A percentile compares a stretch with the other conserved stretches of the same genome.
Conservation (phyloP, 2,888 invertebrate species). For the Punctoribates punctum region DNA sequence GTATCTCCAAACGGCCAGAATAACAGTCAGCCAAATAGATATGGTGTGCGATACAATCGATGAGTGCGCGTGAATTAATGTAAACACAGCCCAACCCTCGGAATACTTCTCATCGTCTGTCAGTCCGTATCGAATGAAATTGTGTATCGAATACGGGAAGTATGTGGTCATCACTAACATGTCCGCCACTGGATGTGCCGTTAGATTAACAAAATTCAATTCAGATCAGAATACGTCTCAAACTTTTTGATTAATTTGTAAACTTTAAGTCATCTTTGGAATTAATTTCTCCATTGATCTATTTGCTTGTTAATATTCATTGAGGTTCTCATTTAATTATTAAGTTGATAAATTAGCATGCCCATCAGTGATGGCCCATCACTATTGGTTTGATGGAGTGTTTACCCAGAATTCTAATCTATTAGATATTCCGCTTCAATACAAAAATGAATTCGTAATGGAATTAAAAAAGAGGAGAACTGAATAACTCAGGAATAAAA, state of each 20-base stretch:
- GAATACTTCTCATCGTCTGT: conserved; percentile 53
- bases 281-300: not conserved
- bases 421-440: no score
- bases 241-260: not conserved
- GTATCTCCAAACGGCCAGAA: conserved; percentile 80
- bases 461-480: no score
- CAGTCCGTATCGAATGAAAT: conserved; percentile 59
- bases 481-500: no score
- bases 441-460: no score
- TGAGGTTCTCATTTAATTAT: no score
- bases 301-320: not conserved
- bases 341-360: no score
- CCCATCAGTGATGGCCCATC: no score
- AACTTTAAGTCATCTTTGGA: no score
- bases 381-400: no score
- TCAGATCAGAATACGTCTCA: not conserved
- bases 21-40: conserved; percentile 87
- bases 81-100: conserved; percentile 75
- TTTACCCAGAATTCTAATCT: no score
- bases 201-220: not conserved
- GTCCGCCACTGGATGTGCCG: conserved; percentile 65
- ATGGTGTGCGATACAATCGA: conserved; percentile 83
- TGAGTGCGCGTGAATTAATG: conserved; percentile 85
- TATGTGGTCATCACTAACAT: conserved; percentile 82
- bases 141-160: conserved; percentile 80